A percentile compares a stretch with the other conserved stretches of the same genome.
Conservation (phyloP, 2,113 vertebrate genomes). For the Cettia cetti region DNA sequence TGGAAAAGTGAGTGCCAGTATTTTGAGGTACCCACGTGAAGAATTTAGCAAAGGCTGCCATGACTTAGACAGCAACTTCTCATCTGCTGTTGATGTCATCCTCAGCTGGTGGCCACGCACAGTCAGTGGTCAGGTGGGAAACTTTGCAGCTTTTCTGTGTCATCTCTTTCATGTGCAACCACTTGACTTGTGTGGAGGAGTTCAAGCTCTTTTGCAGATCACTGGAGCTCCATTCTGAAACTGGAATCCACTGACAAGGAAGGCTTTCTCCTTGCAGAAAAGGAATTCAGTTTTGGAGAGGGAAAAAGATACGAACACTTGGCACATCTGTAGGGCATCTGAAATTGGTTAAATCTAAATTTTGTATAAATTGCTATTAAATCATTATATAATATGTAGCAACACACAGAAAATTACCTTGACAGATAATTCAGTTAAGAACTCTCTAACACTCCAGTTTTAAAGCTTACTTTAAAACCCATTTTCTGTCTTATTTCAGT, state of each 20-base stretch:
- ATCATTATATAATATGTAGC: not conserved
- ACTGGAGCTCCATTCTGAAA: not conserved
- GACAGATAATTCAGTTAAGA: not conserved
- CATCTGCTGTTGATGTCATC: not conserved
- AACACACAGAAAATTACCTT: not conserved
- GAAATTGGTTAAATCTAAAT: not conserved
- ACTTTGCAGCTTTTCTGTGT: not conserved
- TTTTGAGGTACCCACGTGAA: accelerated
- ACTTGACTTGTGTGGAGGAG: not conserved
- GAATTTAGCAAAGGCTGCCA: not conserved
- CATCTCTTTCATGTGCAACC: not conserved
- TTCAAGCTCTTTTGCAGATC: not conserved
- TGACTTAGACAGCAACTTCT: not conserved
- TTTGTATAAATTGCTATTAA: not conserved
- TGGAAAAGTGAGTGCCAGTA: not conserved
- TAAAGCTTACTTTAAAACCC: not conserved
- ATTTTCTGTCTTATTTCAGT: not conserved
- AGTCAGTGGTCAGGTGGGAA: not conserved
- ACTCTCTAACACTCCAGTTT: not conserved
- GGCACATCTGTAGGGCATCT: not conserved
- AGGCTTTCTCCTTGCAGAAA: not conserved
- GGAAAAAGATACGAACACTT: not conserved
- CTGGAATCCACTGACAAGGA: not conserved
- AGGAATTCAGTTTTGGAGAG: not conserved
- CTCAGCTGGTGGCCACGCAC: not conserved